Base-by-base conservation (phyloP, 2,888 invertebrate genomes). In the Galerucella calmariensis region DNA sequence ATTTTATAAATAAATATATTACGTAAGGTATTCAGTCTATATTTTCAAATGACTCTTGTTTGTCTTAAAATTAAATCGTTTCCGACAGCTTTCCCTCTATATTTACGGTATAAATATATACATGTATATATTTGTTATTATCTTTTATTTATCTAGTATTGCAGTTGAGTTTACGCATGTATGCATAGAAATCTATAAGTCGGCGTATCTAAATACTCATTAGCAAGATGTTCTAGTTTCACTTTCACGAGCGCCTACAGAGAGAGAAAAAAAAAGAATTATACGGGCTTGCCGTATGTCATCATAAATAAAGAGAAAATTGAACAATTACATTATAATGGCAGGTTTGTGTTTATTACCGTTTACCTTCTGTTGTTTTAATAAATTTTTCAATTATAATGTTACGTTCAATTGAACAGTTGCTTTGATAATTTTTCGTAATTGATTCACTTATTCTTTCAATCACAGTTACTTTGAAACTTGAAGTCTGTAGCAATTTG, bases 231-330 rank as follows among this genome's bases (percentile, higher is more conserved):
- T 74, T 77, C 77, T 65, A 79, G 69, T 80, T 81, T 80, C 81
- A 81, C 81, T 81, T 81, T 79, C 75, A 72, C 75, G 73, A 56
- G 12, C 73, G 67, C 74, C 63, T 66, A 67, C 46, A 48, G 44
- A 53, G 56, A 41, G 68, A 72, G n/a, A 59, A 56, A 73, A 69
- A 27, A 48, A 69, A 73, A 67, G 35, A 73, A 41, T 69, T 72
- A 76, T 76, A 69, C 79, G 79, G 76, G 76, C 75, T 20, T 35
- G 71, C 77, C 78, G 71, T 76, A 77, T 80, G 77, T 77, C 79
- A 78, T 73, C 65, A 44, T 53, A 6, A 75, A 20, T 46, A 61
- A 61, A 67, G 63, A 73, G 65, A 68, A 68, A 56, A 56, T 51
- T 62, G 12, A 58, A 67, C 16, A 41, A 16, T 58, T 27, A 67